Evolutionary conservation across 2,113 vertebrate species (phyloP).

Genomic region (Nettapus auritus): DNA sequence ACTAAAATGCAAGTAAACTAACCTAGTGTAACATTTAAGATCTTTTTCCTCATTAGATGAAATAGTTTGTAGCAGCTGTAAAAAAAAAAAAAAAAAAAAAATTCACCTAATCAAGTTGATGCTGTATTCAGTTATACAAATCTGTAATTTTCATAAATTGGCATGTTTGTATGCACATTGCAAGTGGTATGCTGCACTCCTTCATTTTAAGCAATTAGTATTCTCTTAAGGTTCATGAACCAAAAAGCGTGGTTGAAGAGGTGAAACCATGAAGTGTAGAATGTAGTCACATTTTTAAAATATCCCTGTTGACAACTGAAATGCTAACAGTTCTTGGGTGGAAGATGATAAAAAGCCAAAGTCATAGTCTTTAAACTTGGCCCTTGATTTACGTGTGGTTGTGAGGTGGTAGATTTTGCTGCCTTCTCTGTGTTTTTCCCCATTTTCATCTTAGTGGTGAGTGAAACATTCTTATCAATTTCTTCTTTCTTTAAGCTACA

Average conservation of each 20-base stretch:
- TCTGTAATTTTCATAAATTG: neutral
- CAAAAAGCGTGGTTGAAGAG: neutral
- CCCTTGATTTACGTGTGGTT: neutral
- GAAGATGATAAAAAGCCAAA: fast-evolving
- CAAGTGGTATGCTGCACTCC: neutral
- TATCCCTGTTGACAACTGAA: neutral
- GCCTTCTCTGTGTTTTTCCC: neutral
- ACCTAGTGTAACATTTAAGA: neutral
- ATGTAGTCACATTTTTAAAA: neutral
- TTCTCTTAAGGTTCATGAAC: neutral
- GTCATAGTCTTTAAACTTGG: neutral
- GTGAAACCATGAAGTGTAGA: neutral
- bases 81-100: neutral
- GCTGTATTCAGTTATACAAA: neutral
- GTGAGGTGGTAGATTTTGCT: neutral
- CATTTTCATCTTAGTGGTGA: fast-evolving
- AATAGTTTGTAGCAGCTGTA: neutral
- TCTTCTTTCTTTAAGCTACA: neutral
- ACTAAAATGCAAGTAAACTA: neutral
- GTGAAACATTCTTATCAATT: neutral
- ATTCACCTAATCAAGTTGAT: neutral
- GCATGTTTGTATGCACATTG: neutral
- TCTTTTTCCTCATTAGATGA: neutral
- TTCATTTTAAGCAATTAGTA: neutral
- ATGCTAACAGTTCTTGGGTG: neutral